A percentile compares a stretch with the other conserved stretches of the same genome.
Evolutionary conservation across 2,797 vertebrate species (phyloP).

Genomic region (Crotalus adamanteus): DNA sequence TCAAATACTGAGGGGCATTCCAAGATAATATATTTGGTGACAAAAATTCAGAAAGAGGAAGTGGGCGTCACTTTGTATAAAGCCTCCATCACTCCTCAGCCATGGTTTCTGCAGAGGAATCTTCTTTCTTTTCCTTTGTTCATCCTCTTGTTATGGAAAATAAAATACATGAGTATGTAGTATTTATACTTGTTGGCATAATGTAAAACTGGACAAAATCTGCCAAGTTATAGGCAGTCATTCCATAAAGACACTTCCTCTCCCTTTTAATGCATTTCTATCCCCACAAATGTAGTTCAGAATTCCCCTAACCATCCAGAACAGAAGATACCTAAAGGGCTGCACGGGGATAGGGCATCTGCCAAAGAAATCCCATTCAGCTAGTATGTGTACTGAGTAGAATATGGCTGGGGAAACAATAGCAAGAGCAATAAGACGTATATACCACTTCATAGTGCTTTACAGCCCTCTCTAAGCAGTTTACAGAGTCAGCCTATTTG

Average conservation of each 20-base stretch:
- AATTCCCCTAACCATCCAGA: background rate
- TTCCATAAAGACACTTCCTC: background rate
- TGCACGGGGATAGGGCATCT: background rate
- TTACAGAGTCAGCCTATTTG: background rate
- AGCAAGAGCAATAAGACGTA: background rate
- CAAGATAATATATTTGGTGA: background rate
- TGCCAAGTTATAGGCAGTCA: background rate
- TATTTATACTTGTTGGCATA: background rate
- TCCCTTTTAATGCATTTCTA: background rate
- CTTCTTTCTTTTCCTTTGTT: conserved; percentile 21
- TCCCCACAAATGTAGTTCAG: background rate
- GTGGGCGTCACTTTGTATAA: background rate
- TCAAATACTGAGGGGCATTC: background rate
- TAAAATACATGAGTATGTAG: background rate
- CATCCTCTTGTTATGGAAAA: background rate
- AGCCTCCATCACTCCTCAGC: background rate
- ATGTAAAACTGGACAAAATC: background rate
- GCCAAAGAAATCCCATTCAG: background rate
- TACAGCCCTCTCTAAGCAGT: background rate
- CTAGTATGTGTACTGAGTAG: background rate
- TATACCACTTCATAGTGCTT: background rate
- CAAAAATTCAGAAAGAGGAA: background rate
- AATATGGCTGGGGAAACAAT: background rate
- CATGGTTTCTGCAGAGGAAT: background rate
- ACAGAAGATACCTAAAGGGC: background rate